phyloP scores from a whole-genome alignment of 1,140 invertebrate genomes.

The Antheraea mylitta region DNA sequence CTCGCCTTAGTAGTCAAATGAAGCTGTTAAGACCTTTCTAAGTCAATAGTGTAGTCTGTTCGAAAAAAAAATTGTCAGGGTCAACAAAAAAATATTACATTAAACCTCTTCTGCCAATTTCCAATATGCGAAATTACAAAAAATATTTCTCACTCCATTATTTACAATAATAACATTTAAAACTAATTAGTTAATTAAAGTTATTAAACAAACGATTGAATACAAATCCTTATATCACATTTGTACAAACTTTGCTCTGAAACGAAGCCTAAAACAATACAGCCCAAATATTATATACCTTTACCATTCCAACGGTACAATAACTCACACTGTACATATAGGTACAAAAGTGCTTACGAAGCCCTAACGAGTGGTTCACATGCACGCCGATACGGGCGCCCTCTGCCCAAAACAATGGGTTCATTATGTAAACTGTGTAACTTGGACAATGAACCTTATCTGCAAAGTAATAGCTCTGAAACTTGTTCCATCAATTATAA shows the following conservation, averaged over 20 bases:
- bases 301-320: slow-evolving; percentile 10
- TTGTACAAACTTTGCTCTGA: neutral
- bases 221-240: neutral
- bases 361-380: slow-evolving; percentile 53
- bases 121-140: too few relatives aligned
- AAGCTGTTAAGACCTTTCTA: too few relatives aligned
- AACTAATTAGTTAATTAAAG: neutral
- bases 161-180: too few relatives aligned
- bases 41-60: too few relatives aligned
- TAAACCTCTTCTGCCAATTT: too few relatives aligned
- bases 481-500: slow-evolving; percentile 34
- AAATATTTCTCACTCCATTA: too few relatives aligned
- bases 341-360: slow-evolving; percentile 55
- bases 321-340: slow-evolving; percentile 29
- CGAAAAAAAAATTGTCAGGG: too few relatives aligned
- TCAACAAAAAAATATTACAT: too few relatives aligned
- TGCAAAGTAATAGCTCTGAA: slow-evolving; percentile 34
- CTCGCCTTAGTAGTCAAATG: too few relatives aligned
- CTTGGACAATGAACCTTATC: slow-evolving; percentile 44
- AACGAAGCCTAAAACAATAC: neutral
- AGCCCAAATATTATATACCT: neutral
- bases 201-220: neutral
- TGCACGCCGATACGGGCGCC: slow-evolving; percentile 50
- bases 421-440: slow-evolving; percentile 48
- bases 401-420: slow-evolving; percentile 50